A percentile compares a stretch with the other conserved stretches of the same genome.
phyloP scores from a whole-genome alignment of 2,888 invertebrate genomes.

The Smittia aterrima region DNA sequence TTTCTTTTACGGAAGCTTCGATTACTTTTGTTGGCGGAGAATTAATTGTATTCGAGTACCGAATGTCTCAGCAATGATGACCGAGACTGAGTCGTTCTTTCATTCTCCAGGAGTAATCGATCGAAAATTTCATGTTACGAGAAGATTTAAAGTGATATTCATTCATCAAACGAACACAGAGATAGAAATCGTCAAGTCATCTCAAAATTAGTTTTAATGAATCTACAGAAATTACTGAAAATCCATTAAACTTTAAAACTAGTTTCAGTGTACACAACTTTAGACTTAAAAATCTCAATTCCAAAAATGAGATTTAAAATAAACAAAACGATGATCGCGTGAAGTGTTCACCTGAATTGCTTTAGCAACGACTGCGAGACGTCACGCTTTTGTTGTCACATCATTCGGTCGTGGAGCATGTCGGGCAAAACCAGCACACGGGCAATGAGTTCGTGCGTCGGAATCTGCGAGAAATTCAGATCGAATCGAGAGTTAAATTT shows the following conservation, averaged over 20 bases:
- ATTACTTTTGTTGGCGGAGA: neutral
- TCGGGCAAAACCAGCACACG: no score
- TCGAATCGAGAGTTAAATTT: neutral
- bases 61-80: conserved; percentile 5
- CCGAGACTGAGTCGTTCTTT: neutral
- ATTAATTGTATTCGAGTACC: neutral
- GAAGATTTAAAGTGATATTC: neutral
- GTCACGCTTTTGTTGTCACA: neutral
- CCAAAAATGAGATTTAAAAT: neutral
- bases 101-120: neutral
- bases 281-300: neutral
- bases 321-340: conserved; percentile 10
- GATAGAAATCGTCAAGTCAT: conserved; percentile 5
- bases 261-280: neutral
- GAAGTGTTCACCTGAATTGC: neutral
- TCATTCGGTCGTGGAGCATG: neutral
- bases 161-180: neutral
- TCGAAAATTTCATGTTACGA: neutral
- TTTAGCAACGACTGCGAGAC: neutral
- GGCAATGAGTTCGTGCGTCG: neutral
- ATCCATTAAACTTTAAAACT: conserved; percentile 11
- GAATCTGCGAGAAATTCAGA: neutral
- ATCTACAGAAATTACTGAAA: conserved; percentile 4
- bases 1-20: neutral
- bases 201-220: conserved; percentile 22